Percentiles rank a stretch among this genome's conserved stretches.
Evolutionary conservation across 2,113 vertebrate genomes (phyloP).

Genomic region (Cochlearius cochlearius): DNA sequence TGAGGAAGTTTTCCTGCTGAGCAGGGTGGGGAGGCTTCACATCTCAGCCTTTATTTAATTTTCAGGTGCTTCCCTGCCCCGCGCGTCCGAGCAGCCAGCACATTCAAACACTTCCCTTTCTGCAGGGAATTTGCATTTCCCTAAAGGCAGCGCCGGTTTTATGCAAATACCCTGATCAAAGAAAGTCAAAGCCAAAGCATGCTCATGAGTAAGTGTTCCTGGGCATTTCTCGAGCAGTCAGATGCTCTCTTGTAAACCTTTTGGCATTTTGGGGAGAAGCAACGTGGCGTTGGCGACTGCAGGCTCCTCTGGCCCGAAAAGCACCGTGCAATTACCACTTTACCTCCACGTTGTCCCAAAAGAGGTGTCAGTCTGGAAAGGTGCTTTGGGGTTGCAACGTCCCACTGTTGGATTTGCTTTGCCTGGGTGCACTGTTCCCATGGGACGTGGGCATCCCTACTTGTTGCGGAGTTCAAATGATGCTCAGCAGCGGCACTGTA

Average conservation of each 20-base stretch:
- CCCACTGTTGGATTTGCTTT: not conserved
- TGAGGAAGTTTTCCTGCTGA: slow-evolving; percentile 50
- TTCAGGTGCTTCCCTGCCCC: not conserved
- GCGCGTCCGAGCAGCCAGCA: not conserved
- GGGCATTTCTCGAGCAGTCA: not conserved
- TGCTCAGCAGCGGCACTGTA: not conserved
- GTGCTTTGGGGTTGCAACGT: not conserved
- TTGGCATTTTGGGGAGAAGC: not conserved
- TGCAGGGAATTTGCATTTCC: slow-evolving; percentile 50
- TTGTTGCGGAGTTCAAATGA: not conserved
- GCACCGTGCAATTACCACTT: not conserved
- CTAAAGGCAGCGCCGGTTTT: not conserved
- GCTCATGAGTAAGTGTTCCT: not conserved
- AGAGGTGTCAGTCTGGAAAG: not conserved
- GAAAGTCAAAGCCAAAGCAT: not conserved
- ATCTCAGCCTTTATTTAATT: slow-evolving; percentile 32
- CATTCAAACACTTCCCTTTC: not conserved
- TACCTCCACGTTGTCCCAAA: not conserved
- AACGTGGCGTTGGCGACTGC: fast-evolving
- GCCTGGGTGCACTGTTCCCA: fast-evolving
- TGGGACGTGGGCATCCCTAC: not conserved
- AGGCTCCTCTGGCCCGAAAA: not conserved
- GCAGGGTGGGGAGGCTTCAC: slow-evolving; percentile 32
- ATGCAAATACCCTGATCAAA: slow-evolving; percentile 43
- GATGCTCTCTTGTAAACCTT: not conserved